Conservation (phyloP, 2,797 vertebrate genomes). For the Rhinichthys osculus region DNA sequence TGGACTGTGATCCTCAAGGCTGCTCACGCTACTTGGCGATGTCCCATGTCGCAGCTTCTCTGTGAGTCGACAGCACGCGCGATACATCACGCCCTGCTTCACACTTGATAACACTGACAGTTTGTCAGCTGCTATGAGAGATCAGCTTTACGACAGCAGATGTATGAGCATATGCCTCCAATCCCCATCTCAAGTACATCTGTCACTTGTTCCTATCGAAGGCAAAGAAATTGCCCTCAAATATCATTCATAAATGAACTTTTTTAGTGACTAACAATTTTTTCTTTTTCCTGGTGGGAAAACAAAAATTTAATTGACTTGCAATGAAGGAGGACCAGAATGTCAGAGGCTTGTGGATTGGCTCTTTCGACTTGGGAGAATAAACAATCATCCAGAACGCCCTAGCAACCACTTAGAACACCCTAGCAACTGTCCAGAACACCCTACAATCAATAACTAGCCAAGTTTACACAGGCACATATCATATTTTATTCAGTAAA, state of each 20-base stretch:
- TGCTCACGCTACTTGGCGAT: not conserved
- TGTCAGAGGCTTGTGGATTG: not conserved
- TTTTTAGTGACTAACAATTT: not conserved
- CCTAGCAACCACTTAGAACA: not conserved
- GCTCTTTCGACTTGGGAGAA: not conserved
- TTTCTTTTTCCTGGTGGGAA: not conserved
- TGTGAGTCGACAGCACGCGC: not conserved
- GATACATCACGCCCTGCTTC: constrained; percentile 30
- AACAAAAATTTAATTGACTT: not conserved
- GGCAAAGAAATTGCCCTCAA: not conserved
- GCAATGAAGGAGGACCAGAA: not conserved
- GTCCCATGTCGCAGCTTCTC: not conserved
- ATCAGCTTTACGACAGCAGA: constrained; percentile 42
- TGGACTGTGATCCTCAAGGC: constrained; percentile 28
- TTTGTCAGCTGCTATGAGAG: constrained; percentile 45
- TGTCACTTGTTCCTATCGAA: constrained; percentile 31
- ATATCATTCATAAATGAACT: not conserved
- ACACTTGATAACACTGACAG: constrained; percentile 34
- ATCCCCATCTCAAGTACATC: constrained; percentile 16
- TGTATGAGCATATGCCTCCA: constrained; percentile 33
- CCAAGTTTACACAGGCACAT: not conserved
- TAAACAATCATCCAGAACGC: not conserved
- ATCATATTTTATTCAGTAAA: not conserved
- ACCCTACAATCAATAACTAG: not conserved
- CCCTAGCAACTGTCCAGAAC: not conserved